phyloP scores from a whole-genome alignment of 2,113 vertebrate species.

The Xenopus borealis region DNA sequence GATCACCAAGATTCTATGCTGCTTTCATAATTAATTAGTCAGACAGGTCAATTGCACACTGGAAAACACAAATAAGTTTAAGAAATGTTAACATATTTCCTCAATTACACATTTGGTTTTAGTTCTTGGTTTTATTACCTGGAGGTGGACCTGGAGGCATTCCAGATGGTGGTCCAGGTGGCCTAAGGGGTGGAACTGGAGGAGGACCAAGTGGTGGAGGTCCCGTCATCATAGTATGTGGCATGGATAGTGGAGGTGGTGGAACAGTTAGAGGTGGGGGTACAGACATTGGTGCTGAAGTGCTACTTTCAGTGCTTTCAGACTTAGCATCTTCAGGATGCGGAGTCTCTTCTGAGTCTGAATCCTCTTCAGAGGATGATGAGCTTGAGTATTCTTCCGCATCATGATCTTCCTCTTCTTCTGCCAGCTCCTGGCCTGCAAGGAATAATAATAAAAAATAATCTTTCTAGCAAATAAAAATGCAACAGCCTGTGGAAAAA shows the following conservation, averaged over 20 bases:
- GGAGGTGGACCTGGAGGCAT: slow-evolving; percentile 96
- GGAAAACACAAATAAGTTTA: too few species aligned
- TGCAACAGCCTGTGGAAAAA: too few species aligned
- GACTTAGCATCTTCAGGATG: slow-evolving; percentile 68
- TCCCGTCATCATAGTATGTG: slow-evolving; percentile 88
- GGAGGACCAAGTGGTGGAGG: slow-evolving; percentile 91
- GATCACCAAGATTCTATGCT: background rate
- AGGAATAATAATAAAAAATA: background rate
- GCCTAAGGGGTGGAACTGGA: slow-evolving; percentile 86
- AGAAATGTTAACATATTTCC: too few species aligned
- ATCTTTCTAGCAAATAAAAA: too few species aligned
- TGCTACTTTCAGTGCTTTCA: slow-evolving; percentile 58
- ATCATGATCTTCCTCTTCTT: slow-evolving; percentile 82
- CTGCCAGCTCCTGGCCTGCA: slow-evolving; percentile 91
- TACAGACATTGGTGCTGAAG: slow-evolving; percentile 54
- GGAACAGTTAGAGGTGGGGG: slow-evolving; percentile 62
- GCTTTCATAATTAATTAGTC: too few species aligned
- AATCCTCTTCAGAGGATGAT: slow-evolving; percentile 81
- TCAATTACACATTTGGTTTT: too few species aligned
- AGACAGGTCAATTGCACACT: too few species aligned
- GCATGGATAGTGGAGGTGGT: slow-evolving; percentile 76
- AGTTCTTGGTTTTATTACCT: slow-evolving; percentile 59
- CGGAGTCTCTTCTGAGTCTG: slow-evolving; percentile 79
- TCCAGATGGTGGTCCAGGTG: slow-evolving; percentile 90
- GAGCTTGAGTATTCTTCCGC: slow-evolving; percentile 79